A percentile compares a stretch with the other conserved stretches of the same genome.
phyloP scores from a whole-genome alignment of 2,797 vertebrate species.

The Chelon auratus region DNA sequence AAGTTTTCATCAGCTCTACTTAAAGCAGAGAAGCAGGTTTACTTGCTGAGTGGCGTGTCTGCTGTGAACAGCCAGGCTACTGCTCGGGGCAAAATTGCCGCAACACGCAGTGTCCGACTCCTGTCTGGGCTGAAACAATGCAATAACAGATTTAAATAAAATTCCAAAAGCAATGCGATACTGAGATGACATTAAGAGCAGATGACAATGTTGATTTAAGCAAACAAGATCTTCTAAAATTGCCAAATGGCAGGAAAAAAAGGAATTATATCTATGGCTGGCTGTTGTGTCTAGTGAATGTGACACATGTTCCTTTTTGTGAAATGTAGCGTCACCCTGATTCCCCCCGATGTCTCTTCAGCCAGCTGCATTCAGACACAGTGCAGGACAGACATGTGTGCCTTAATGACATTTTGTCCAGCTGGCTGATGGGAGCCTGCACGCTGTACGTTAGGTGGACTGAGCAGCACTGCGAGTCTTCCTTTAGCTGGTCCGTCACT shows the following conservation, averaged over 20 bases:
- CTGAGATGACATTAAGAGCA: constrained; percentile 4
- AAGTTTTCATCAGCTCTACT: too few species aligned
- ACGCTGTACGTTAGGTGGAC: constrained; percentile 13
- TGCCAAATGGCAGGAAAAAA: constrained; percentile 38
- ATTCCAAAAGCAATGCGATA: not conserved
- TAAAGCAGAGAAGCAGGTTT: too few species aligned
- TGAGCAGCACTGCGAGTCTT: constrained; percentile 19
- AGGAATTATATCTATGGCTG: constrained; percentile 39
- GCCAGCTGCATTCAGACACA: constrained; percentile 42
- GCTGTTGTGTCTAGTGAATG: constrained; percentile 48
- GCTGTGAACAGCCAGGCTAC: too few species aligned
- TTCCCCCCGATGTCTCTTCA: constrained; percentile 36
- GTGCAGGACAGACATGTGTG: constrained; percentile 33
- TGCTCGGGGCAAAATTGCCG: too few species aligned
- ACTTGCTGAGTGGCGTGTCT: not conserved
- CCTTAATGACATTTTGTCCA: constrained; percentile 49
- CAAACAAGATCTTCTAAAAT: constrained; percentile 43
- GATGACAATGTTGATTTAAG: constrained; percentile 37
- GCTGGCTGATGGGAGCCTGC: constrained; percentile 39
- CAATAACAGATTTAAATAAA: not conserved
- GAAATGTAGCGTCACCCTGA: constrained; percentile 41
- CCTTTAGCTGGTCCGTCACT: constrained; percentile 51
- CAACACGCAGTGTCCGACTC: too few species aligned
- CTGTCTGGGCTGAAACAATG: not conserved
- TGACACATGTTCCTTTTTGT: constrained; percentile 60